Percentiles rank a stretch among this genome's conserved stretches.
Conservation (phyloP, 2,888 invertebrate genomes). For the Pocota personata region DNA sequence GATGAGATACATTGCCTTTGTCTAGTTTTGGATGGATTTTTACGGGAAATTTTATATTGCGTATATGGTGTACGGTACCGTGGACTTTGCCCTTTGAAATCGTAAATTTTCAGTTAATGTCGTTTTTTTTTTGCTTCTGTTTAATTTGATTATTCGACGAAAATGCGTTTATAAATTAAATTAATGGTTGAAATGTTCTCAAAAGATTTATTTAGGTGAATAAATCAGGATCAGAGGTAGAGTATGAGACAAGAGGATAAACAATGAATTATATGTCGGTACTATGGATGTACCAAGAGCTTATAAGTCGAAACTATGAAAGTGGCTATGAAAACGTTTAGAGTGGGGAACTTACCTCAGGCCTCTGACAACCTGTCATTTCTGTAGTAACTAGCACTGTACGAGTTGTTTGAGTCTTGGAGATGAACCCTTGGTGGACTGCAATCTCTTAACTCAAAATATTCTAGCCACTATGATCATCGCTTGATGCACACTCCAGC, state of each 20-base stretch:
- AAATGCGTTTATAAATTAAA: conserved; percentile 61
- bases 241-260: not conserved
- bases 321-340: too few relatives aligned
- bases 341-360: too few relatives aligned
- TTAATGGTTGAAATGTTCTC: conserved; percentile 35
- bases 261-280: not conserved
- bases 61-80: not conserved
- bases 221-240: conserved; percentile 35
- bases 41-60: conserved; percentile 28
- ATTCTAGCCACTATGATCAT: too few relatives aligned
- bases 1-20: conserved; percentile 66
- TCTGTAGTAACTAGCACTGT: too few relatives aligned
- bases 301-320: too few relatives aligned
- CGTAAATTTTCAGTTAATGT: conserved; percentile 52
- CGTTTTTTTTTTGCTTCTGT: conserved; percentile 11
- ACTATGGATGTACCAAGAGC: too few relatives aligned
- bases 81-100: conserved; percentile 27
- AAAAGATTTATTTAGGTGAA: conserved; percentile 48
- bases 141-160: conserved; percentile 56
- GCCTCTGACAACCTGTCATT: too few relatives aligned
- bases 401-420: too few relatives aligned
- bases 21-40: conserved; percentile 28
- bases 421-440: too few relatives aligned
- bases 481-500: too few relatives aligned
- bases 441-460: too few relatives aligned